Percentiles rank a stretch among this genome's conserved stretches.
Evolutionary conservation across 2,888 invertebrate species (phyloP).

Genomic region (Neocrepidodera transversa): DNA sequence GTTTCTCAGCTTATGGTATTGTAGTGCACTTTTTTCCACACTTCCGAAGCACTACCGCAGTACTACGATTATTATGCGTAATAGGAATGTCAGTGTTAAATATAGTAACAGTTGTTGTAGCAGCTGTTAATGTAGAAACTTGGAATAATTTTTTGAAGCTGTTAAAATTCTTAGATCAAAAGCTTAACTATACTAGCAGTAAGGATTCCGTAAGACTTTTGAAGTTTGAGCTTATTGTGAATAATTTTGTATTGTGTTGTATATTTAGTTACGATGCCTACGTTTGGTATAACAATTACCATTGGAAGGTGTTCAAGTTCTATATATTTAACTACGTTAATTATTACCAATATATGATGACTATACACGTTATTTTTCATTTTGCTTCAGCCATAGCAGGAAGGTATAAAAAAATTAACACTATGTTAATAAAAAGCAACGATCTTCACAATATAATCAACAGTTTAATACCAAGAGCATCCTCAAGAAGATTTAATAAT

Average conservation of each 20-base stretch:
- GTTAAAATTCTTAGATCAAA: conserved; percentile 30
- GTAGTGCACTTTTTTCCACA: conserved; percentile 18
- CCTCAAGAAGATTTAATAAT: conserved; percentile 27
- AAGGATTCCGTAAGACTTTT: background rate
- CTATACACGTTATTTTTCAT: conserved; percentile 26
- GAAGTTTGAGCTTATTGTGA: conserved; percentile 22
- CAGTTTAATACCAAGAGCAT: conserved; percentile 28
- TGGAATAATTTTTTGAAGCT: conserved; percentile 35
- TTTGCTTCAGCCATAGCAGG: conserved; percentile 35
- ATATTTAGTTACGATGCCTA: conserved; percentile 34
- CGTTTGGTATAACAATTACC: conserved; percentile 27
- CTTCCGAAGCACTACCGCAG: conserved; percentile 21
- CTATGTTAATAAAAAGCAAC: conserved; percentile 28
- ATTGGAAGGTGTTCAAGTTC: conserved; percentile 24
- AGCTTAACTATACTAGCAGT: conserved; percentile 22
- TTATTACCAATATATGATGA: conserved; percentile 27
- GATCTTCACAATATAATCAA: conserved; percentile 34
- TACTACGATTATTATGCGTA: conserved; percentile 22
- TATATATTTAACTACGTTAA: conserved; percentile 27
- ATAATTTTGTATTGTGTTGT: conserved; percentile 19
- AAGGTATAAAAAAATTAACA: conserved; percentile 34
- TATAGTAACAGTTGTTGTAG: conserved; percentile 27
- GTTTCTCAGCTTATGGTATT: conserved; percentile 22
- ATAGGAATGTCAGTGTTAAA: conserved; percentile 16
- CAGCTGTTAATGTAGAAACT: conserved; percentile 26